Evolutionary conservation across 2,888 invertebrate species (phyloP).

Genomic region (Zootermopsis nevadensis): DNA sequence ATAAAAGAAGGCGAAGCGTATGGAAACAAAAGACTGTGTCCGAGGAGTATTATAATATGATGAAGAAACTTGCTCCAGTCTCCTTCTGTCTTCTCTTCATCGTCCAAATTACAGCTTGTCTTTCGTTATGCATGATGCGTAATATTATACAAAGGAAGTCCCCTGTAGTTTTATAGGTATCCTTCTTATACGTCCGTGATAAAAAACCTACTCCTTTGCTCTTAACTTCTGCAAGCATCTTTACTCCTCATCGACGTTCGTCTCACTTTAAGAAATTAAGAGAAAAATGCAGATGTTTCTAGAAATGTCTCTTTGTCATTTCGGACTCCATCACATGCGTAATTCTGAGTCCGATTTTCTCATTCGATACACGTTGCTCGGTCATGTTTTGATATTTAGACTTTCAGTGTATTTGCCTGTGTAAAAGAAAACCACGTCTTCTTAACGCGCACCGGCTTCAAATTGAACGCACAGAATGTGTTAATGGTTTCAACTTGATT

Average conservation of each 20-base stretch:
- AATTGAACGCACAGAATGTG: too few relatives aligned
- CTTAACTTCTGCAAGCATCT: slow-evolving; percentile 28
- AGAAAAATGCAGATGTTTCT: not conserved
- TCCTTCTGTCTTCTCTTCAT: slow-evolving; percentile 55
- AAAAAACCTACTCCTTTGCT: not conserved
- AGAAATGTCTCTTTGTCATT: slow-evolving; percentile 9
- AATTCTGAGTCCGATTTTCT: slow-evolving; percentile 1
- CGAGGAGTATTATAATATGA: slow-evolving; percentile 47
- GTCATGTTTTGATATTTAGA: not conserved
- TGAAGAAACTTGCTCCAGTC: slow-evolving; percentile 26
- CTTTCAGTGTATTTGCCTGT: too few relatives aligned
- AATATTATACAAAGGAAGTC: slow-evolving; percentile 39
- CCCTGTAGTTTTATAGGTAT: slow-evolving; percentile 46
- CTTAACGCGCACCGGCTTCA: too few relatives aligned
- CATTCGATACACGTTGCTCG: not conserved
- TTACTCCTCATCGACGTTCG: not conserved
- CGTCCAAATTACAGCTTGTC: slow-evolving; percentile 47
- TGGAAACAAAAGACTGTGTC: slow-evolving; percentile 63
- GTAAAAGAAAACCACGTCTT: too few relatives aligned
- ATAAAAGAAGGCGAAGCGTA: slow-evolving; percentile 34
- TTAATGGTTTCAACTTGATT: too few relatives aligned
- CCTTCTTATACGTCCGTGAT: slow-evolving; percentile 36
- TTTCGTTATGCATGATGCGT: slow-evolving; percentile 48
- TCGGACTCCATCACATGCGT: not conserved
- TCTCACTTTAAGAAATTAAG: not conserved